Percentiles rank a stretch among this genome's conserved stretches.
phyloP scores from a whole-genome alignment of 1,140 invertebrate genomes.

The Galleria mellonella region DNA sequence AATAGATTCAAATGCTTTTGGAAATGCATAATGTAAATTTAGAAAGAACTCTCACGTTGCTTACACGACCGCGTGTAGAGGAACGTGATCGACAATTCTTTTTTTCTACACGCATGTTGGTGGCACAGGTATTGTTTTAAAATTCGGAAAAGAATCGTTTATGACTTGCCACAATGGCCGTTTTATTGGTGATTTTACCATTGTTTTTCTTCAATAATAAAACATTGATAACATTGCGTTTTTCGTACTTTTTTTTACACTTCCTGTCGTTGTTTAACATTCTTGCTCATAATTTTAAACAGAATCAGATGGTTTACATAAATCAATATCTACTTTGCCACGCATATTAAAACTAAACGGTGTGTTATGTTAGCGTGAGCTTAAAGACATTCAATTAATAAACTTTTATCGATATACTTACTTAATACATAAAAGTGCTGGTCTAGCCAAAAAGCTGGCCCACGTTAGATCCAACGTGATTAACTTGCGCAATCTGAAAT shows the following conservation, averaged over 20 bases:
- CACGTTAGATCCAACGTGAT: slow-evolving; percentile 46
- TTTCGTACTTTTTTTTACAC: slow-evolving; percentile 35
- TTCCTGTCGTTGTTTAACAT: slow-evolving; percentile 36
- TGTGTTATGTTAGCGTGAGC: slow-evolving; percentile 23
- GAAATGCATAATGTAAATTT: slow-evolving; percentile 51
- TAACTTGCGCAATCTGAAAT: slow-evolving; percentile 41
- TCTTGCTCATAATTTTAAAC: background rate
- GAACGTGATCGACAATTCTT: slow-evolving; percentile 45
- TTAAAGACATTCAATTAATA: slow-evolving; percentile 36
- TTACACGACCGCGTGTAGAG: slow-evolving; percentile 33
- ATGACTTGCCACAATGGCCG: slow-evolving; percentile 44
- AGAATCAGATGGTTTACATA: slow-evolving; percentile 1
- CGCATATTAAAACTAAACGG: background rate
- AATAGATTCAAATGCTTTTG: slow-evolving; percentile 42
- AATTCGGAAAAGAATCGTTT: slow-evolving; percentile 28
- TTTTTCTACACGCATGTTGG: slow-evolving; percentile 27
- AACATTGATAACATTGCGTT: slow-evolving; percentile 27
- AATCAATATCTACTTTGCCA: slow-evolving; percentile 1
- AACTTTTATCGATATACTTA: slow-evolving; percentile 4
- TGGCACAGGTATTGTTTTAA: slow-evolving; percentile 22
- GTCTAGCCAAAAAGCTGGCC: background rate
- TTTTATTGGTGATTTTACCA: slow-evolving; percentile 48
- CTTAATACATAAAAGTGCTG: slow-evolving; percentile 3
- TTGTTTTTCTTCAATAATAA: slow-evolving; percentile 47
- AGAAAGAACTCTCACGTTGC: slow-evolving; percentile 57